phyloP scores from a whole-genome alignment of 2,888 invertebrate genomes.

The Quadriops clusia region DNA sequence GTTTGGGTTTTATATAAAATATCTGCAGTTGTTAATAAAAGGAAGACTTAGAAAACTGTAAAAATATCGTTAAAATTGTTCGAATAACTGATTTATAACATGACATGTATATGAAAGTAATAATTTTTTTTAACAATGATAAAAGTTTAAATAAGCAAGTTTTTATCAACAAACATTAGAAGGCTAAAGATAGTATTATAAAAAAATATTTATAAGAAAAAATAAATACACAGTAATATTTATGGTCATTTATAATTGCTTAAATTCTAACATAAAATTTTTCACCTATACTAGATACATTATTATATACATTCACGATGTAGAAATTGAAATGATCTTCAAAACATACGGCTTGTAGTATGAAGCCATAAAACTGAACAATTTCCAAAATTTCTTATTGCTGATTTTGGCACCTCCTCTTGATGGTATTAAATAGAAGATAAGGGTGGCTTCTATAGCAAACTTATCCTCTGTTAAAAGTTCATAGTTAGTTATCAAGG shows the following conservation, averaged over 20 bases:
- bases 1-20: no score
- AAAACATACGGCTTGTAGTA: slow-evolving; percentile 17
- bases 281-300: slow-evolving; percentile 14
- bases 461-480: no score
- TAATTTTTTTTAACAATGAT: slow-evolving; percentile 16
- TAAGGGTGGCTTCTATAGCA: no score
- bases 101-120: slow-evolving; percentile 12
- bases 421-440: no score
- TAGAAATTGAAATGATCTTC: slow-evolving; percentile 14
- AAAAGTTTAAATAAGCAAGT: slow-evolving; percentile 19
- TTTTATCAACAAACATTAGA: slow-evolving; percentile 10
- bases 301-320: slow-evolving; percentile 17
- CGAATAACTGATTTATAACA: slow-evolving; percentile 11
- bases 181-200: slow-evolving; percentile 19
- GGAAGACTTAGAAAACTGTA: no score
- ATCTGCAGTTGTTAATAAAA: no score
- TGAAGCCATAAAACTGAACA: no score
- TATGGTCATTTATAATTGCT: slow-evolving; percentile 19
- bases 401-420: no score
- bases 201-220: slow-evolving; percentile 19
- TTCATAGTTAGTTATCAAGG: no score
- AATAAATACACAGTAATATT: slow-evolving; percentile 23
- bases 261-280: slow-evolving; percentile 15
- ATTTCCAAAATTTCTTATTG: no score
- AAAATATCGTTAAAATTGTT: no score